These are phyloP conservation scores for Gymnodraco acuticeps DNA, from an alignment of 2,797 vertebrate genomes.

Conservation along the genomic window DNA sequence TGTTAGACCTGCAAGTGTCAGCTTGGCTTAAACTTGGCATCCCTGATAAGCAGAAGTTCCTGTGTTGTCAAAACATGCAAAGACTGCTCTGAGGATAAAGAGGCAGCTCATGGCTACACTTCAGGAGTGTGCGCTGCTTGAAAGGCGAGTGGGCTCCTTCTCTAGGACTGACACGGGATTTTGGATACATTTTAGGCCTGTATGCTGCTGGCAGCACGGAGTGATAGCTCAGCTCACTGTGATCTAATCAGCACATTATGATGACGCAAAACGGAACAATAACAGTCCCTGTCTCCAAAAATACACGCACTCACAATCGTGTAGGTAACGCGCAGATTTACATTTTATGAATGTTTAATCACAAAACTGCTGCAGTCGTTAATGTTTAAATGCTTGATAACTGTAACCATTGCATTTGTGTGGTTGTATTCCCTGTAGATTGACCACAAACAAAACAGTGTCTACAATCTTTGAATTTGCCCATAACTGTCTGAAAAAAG, in stretches of 20 bases:
- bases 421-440: background rate
- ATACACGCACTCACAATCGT: background rate
- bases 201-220: conserved; percentile 15
- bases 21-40: conserved; percentile 25
- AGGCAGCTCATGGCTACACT: background rate
- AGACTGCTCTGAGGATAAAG: conserved; percentile 4
- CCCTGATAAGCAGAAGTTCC: conserved; percentile 21
- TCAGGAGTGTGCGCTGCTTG: background rate
- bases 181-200: conserved; percentile 11
- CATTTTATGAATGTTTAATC: background rate
- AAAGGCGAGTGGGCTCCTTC: background rate
- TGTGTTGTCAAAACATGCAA: conserved; percentile 54
- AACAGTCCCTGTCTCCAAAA: conserved; percentile 39
- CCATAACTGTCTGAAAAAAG: background rate
- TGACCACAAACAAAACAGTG: background rate
- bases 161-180: background rate
- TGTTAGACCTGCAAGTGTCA: conserved; percentile 6
- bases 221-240: conserved; percentile 27
- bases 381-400: background rate
- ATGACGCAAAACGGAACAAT: conserved; percentile 77
- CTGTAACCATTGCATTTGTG: background rate
- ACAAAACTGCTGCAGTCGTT: background rate
- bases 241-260: conserved; percentile 69
- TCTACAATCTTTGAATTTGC: background rate
- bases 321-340: background rate